Evolutionary conservation across 2,888 invertebrate genomes (phyloP).

Genomic region (Microctonus aethiopoides): DNA sequence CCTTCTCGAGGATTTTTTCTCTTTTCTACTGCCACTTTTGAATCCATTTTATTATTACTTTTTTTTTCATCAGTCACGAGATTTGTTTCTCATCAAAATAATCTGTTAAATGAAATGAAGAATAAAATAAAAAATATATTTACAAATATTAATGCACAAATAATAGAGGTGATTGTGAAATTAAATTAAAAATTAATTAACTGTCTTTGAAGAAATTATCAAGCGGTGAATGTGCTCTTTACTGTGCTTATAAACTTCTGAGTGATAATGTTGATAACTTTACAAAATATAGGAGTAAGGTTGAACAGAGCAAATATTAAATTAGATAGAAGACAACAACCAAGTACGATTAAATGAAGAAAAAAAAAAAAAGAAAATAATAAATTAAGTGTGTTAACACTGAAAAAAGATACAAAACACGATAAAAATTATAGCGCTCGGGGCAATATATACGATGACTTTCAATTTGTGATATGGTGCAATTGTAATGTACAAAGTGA

Average conservation of each 20-base stretch:
- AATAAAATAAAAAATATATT: too few relatives aligned
- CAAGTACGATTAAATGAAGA: neutral
- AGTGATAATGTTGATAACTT: neutral
- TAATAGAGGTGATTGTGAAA: neutral
- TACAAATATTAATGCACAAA: neutral
- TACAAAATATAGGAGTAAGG: neutral
- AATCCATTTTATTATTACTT: conserved; percentile 57
- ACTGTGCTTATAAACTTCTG: neutral
- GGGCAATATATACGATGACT: neutral
- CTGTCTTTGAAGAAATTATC: neutral
- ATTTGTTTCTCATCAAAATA: neutral
- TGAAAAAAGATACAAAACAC: neutral
- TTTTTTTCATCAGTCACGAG: neutral
- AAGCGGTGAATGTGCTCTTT: neutral
- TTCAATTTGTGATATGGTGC: neutral
- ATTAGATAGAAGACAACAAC: neutral
- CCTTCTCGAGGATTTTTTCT: conserved; percentile 69
- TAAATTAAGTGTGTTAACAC: neutral
- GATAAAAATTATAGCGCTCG: neutral
- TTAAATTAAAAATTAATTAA: neutral
- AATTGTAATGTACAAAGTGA: neutral
- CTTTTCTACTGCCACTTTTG: conserved; percentile 54
- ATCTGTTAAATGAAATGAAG: neutral
- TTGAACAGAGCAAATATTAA: neutral
- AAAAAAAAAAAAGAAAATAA: neutral